Percentiles rank a stretch among this genome's conserved stretches.
These are phyloP conservation scores for Siniperca chuatsi DNA, from an alignment of 2,113 vertebrate genomes.

Conservation along the genomic window DNA sequence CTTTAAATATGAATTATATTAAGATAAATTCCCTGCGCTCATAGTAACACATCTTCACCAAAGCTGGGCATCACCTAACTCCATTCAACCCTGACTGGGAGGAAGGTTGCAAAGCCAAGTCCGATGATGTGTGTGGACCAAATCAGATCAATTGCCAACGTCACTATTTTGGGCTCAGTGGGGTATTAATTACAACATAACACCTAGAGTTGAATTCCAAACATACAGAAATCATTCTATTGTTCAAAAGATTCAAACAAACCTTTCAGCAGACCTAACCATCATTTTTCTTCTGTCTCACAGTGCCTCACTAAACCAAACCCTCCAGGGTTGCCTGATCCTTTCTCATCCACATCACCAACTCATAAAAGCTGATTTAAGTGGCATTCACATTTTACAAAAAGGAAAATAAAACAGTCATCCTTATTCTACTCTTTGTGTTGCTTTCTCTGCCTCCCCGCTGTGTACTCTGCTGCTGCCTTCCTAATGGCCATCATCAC, in stretches of 20 bases:
- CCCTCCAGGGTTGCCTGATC: not conserved
- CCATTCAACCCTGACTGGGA: not conserved
- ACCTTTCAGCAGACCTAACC: not conserved
- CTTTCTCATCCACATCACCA: not conserved
- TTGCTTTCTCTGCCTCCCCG: not conserved
- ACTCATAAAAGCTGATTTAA: not conserved
- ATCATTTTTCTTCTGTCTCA: not conserved
- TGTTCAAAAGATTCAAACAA: not conserved
- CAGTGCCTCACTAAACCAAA: not conserved
- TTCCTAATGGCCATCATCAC: conserved; percentile 31
- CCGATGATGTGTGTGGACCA: not conserved
- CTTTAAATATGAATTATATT: not conserved
- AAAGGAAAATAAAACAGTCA: not conserved
- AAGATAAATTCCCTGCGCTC: not conserved
- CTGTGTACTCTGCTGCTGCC: not conserved
- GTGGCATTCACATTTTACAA: not conserved
- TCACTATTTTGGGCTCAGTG: not conserved
- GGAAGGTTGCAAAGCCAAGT: not conserved
- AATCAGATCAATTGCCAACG: not conserved
- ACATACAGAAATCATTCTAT: too few relatives aligned
- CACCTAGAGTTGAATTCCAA: not conserved
- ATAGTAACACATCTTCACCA: not conserved
- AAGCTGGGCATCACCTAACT: not conserved
- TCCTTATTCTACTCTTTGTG: not conserved
- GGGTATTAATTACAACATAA: not conserved